Evolutionary conservation across 2,888 invertebrate species (phyloP).

Genomic region (Tineola bisselliella): DNA sequence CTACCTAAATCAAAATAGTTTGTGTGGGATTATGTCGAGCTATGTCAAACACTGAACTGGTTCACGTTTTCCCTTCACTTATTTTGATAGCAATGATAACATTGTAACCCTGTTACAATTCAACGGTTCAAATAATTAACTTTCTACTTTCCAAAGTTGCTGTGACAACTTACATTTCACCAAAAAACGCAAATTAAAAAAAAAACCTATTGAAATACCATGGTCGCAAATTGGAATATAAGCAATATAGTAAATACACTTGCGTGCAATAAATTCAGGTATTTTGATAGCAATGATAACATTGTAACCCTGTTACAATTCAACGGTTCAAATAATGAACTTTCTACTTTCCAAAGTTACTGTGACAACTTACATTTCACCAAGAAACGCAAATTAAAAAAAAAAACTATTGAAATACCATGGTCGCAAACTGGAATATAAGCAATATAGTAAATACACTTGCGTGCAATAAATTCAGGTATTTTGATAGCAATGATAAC

Average conservation of each 20-base stretch:
- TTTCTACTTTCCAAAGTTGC: constrained; percentile 1
- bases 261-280: too few relatives aligned
- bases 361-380: neutral
- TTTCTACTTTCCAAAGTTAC: constrained; percentile 1
- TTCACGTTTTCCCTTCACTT: neutral
- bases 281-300: neutral
- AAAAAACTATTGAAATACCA: neutral
- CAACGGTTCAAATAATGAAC: neutral
- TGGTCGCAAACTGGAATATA: too few relatives aligned
- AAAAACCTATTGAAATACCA: neutral
- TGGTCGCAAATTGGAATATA: too few relatives aligned
- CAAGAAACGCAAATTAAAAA: neutral
- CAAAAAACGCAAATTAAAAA: neutral
- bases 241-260: too few relatives aligned
- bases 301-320: neutral
- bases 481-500: neutral
- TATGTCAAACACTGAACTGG: neutral
- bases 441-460: too few relatives aligned
- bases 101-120: neutral
- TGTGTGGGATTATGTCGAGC: neutral
- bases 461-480: too few relatives aligned
- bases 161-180: neutral
- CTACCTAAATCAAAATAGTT: neutral
- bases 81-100: neutral
- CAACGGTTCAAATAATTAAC: neutral